phyloP scores from a whole-genome alignment of 2,888 invertebrate genomes.

The Homarus gammarus region DNA sequence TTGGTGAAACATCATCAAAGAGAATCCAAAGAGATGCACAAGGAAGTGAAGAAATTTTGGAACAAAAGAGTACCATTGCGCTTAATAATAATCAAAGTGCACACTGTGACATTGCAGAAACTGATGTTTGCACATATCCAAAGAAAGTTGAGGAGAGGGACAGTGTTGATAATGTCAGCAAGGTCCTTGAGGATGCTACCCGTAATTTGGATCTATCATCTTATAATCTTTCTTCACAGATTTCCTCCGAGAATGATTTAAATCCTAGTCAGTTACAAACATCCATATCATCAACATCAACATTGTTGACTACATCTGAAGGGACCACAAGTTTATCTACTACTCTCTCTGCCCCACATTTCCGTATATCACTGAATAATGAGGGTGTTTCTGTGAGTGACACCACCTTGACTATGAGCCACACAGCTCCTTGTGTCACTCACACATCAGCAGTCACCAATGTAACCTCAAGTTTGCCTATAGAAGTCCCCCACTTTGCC shows the following conservation, averaged over 20 bases:
- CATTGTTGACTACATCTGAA: constrained; percentile 20
- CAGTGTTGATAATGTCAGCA: constrained; percentile 24
- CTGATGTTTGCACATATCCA: background rate
- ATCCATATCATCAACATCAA: constrained; percentile 11
- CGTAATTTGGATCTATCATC: constrained; percentile 19
- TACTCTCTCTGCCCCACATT: background rate
- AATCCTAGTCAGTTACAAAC: constrained; percentile 21
- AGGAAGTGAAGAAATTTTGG: background rate
- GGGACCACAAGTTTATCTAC: constrained; percentile 16
- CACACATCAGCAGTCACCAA: constrained; percentile 28
- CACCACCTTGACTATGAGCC: constrained; percentile 19
- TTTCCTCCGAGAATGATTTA: constrained; percentile 2
- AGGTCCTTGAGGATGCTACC: constrained; percentile 21
- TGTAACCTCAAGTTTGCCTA: constrained; percentile 20
- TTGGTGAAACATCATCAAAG: constrained; percentile 17
- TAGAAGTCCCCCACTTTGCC: constrained; percentile 40
- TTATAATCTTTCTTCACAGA: constrained; percentile 23
- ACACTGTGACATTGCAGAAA: background rate
- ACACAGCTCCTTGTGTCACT: constrained; percentile 19
- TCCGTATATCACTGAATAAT: constrained; percentile 10
- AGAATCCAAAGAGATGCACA: background rate
- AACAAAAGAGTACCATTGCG: background rate
- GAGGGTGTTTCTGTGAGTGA: background rate
- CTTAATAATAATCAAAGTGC: background rate
- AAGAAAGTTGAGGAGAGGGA: background rate